Percentiles rank a stretch among this genome's conserved stretches.
Evolutionary conservation across 2,113 vertebrate genomes (phyloP).

Genomic region (Grammomys surdaster): DNA sequence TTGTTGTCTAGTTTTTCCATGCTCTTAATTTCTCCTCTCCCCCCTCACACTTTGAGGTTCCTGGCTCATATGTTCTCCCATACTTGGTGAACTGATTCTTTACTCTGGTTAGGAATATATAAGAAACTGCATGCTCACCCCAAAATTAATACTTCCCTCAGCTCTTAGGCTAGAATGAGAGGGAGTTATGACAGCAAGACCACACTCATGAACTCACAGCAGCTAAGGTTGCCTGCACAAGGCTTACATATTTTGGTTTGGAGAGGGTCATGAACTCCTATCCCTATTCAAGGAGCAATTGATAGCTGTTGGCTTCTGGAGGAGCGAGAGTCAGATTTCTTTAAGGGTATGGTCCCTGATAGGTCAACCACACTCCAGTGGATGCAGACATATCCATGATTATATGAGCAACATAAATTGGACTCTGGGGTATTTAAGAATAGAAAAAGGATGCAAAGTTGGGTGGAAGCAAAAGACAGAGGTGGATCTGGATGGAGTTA

Average conservation of each 20-base stretch:
- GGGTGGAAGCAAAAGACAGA: background rate
- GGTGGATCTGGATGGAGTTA: background rate
- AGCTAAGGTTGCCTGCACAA: background rate
- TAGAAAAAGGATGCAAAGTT: background rate
- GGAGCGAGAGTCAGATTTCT: background rate
- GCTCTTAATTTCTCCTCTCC: background rate
- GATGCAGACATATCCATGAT: background rate
- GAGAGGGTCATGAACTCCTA: background rate
- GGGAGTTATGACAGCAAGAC: too few species aligned
- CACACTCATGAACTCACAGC: too few species aligned
- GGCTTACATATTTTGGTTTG: background rate
- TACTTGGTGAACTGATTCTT: background rate
- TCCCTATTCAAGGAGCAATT: background rate
- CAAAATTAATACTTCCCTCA: background rate
- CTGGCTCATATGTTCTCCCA: background rate
- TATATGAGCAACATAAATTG: background rate
- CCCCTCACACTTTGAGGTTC: background rate
- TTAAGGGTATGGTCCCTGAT: background rate
- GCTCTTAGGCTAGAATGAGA: background rate
- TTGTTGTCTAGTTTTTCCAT: background rate
- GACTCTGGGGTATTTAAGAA: background rate
- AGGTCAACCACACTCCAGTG: background rate
- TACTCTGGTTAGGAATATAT: background rate
- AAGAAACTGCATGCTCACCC: background rate
- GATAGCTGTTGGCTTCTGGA: background rate